These are phyloP conservation scores for Lordiphosa collinella DNA, from an alignment of 1,140 invertebrate species.

Conservation along the genomic window DNA sequence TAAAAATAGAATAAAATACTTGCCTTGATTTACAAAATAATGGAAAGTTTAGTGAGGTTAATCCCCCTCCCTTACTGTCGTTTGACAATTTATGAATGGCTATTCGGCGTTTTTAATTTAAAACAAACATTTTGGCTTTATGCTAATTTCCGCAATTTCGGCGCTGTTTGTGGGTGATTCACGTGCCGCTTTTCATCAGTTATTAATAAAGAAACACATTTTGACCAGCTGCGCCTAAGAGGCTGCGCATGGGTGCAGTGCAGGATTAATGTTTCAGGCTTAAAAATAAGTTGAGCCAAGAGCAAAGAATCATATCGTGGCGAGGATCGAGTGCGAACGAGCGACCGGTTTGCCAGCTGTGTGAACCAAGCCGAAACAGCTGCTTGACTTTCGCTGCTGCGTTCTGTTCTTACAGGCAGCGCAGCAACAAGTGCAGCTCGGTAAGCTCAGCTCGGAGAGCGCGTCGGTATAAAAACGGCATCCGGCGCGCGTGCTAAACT, in stretches of 20 bases:
- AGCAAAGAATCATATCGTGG: slow-evolving; percentile 10
- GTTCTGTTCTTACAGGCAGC: slow-evolving; percentile 52
- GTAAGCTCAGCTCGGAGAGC: slow-evolving; percentile 23
- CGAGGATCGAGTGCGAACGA: slow-evolving; percentile 6
- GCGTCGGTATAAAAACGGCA: slow-evolving; percentile 62
- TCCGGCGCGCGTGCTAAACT: slow-evolving; percentile 66
- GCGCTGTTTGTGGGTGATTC: slow-evolving; percentile 24
- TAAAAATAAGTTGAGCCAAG: slow-evolving; percentile 24
- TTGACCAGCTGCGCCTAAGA: slow-evolving; percentile 4
- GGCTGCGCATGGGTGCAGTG: slow-evolving; percentile 6
- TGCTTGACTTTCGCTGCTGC: slow-evolving; percentile 67
- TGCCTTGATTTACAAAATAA: no score
- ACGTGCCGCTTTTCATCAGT: slow-evolving; percentile 14
- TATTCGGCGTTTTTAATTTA: slow-evolving; percentile 1
- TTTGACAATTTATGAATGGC: slow-evolving; percentile 22
- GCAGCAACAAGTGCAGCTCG: slow-evolving; percentile 11
- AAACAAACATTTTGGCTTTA: slow-evolving; percentile 9
- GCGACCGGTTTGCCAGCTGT: slow-evolving; percentile 65
- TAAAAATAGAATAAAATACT: no score
- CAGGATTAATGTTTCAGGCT: slow-evolving; percentile 12
- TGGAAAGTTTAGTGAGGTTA: no score
- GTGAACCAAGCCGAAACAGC: slow-evolving; percentile 40
- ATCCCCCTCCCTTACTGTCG: slow-evolving; percentile 16
- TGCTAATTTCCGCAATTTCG: slow-evolving; percentile 17
- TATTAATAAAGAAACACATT: slow-evolving; percentile 9